A percentile compares a stretch with the other conserved stretches of the same genome.
phyloP scores from a whole-genome alignment of 2,888 invertebrate species.

The Synergus laeviventris region DNA sequence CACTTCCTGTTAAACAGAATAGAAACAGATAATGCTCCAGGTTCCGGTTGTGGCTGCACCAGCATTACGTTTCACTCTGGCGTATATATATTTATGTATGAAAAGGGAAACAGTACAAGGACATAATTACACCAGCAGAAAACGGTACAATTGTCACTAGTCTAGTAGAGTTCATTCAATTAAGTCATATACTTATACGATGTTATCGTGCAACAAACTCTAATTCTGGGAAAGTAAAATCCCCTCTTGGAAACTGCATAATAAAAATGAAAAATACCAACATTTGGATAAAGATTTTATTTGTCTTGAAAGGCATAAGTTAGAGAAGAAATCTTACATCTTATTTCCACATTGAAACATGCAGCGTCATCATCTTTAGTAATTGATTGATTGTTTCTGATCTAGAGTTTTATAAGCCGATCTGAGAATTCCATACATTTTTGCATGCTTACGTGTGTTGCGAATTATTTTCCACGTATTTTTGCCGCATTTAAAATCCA shows the following conservation, averaged over 20 bases:
- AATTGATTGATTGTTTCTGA: conserved; percentile 14
- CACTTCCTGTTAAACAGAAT: conserved; percentile 51
- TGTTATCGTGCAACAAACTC: not conserved
- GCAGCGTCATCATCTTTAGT: conserved; percentile 4
- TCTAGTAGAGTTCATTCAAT: conserved; percentile 11
- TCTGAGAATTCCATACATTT: not conserved
- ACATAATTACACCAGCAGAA: conserved; percentile 50
- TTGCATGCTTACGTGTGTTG: not conserved
- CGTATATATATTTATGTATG: conserved; percentile 45
- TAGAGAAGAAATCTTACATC: not conserved
- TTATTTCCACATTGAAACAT: not conserved
- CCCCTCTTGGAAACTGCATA: not conserved
- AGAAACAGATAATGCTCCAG: conserved; percentile 40
- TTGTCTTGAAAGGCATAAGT: too few species aligned
- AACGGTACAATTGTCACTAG: conserved; percentile 35
- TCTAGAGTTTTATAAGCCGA: not conserved
- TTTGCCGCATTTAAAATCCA: not conserved
- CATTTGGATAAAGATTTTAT: too few species aligned
- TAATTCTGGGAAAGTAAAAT: not conserved
- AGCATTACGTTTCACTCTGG: conserved; percentile 46
- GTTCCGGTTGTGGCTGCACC: conserved; percentile 48
- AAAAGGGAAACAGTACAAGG: conserved; percentile 53
- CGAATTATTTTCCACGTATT: not conserved
- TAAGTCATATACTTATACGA: not conserved
- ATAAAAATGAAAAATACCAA: too few species aligned